phyloP scores from a whole-genome alignment of 2,888 invertebrate species.

The Lacanobia wlatinum region DNA sequence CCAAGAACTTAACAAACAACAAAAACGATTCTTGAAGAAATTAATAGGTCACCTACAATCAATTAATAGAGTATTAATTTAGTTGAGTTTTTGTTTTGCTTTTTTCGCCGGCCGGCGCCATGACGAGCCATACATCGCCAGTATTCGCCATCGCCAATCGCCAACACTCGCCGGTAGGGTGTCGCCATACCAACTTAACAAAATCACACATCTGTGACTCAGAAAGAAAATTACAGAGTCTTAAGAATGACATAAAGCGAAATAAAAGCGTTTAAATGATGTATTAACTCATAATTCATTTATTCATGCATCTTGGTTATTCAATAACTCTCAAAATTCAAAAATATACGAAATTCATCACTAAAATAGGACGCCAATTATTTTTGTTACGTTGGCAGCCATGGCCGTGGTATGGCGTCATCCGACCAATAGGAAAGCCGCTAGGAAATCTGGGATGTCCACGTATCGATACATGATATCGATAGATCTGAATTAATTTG shows the following conservation, averaged over 20 bases:
- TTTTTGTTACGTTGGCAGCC: slow-evolving; percentile 74
- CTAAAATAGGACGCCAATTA: slow-evolving; percentile 65
- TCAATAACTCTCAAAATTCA: slow-evolving; percentile 2
- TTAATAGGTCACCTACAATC: background rate
- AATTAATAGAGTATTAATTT: slow-evolving; percentile 12
- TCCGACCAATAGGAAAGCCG: slow-evolving; percentile 78
- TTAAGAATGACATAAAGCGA: background rate
- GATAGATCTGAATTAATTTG: slow-evolving; percentile 45
- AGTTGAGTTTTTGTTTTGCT: slow-evolving; percentile 37
- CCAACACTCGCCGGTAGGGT: slow-evolving; percentile 2
- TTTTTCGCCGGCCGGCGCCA: slow-evolving; percentile 62
- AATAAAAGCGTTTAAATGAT: slow-evolving; percentile 7
- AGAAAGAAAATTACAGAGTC: slow-evolving; percentile 36
- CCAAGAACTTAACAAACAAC: background rate
- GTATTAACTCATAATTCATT: slow-evolving; percentile 36
- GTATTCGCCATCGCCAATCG: slow-evolving; percentile 7
- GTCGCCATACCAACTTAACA: slow-evolving; percentile 71
- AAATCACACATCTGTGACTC: slow-evolving; percentile 74
- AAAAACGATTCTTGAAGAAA: background rate
- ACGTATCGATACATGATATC: slow-evolving; percentile 69
- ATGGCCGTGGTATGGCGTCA: slow-evolving; percentile 70
- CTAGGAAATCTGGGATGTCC: slow-evolving; percentile 59
- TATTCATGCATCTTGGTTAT: slow-evolving; percentile 4
- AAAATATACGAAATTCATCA: slow-evolving; percentile 34
- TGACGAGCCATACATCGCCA: slow-evolving; percentile 51